Evolutionary conservation across 2,888 invertebrate species (phyloP), one percentile per base, ranked within the genome.

Genomic region (Cosmopolites sordidus): DNA sequence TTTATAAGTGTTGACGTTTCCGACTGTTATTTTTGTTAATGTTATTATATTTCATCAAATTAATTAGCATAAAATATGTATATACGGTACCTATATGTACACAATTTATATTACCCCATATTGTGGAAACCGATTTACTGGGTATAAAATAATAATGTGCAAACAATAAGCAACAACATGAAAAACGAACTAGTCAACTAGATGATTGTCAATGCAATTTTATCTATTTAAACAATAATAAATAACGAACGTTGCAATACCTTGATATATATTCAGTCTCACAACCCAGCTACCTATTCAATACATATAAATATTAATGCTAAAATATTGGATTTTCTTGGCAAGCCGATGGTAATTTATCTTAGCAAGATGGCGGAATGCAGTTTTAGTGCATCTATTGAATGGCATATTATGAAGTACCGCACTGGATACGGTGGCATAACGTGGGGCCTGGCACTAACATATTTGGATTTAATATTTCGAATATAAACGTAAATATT

Each of bases 321-420:
- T 56, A 60, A 54, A 54, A 51, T 58, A 56, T 56, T 49, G 38
- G 48, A 44, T 56, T 55, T 55, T 56, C 55, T 48, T 49, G 51
- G 53, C 54, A 56, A 51, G 37, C 48, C 48, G 47, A 56, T 52
- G 45, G 53, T 45, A 66, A 69, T 70, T 67, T 69, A 70, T 71
- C 66, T 68, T 64, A 63, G 62, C 60, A 46, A 51, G 47, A 52
- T 52, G 47, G 56, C 59, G 59, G 63, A 68, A 67, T 69, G 69
- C 67, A 67, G 69, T 68, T 69, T 69, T 68, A 67, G 68, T 68
- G 69, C 69, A 71, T 71, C 69, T 70, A 69, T 66, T 70, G 70
- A 71, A 71, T 71, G 69, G 69, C 61, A 64, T 70, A 71, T 71
- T 71, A 70, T 50, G 69, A 61, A 62, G 60, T 39, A 29, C 43